Percentiles rank a stretch among this genome's conserved stretches.
phyloP scores from a whole-genome alignment of 53 echinoderm and acorn worm genomes.

The Paelopatides confundens region DNA sequence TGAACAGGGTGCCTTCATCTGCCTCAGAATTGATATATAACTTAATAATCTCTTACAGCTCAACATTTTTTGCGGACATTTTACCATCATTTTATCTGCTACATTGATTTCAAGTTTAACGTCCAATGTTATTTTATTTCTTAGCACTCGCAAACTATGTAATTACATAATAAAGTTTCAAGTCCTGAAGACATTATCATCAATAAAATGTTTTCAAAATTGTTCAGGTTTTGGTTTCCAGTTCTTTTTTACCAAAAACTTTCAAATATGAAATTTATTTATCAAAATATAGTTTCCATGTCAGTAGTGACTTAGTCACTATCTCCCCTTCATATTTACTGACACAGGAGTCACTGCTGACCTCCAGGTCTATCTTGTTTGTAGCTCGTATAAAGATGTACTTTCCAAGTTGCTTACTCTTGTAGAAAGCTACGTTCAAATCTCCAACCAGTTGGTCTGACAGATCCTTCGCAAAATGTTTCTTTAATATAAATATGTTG shows the following conservation, averaged over 20 bases:
- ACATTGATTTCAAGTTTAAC: too few species aligned
- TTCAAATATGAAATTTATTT: neutral
- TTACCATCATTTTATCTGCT: too few species aligned
- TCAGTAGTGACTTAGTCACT: neutral
- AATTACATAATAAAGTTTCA: too few species aligned
- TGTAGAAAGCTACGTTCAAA: neutral
- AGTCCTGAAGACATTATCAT: too few species aligned
- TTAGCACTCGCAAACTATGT: too few species aligned
- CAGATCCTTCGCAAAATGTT: conserved; percentile 2
- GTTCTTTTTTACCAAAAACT: neutral
- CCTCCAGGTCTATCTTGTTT: neutral
- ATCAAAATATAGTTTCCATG: neutral
- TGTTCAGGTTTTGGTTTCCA: too few species aligned
- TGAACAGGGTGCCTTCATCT: too few species aligned
- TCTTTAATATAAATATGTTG: conserved; percentile 5
- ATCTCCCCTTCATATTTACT: neutral
- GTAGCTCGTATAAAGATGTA: neutral
- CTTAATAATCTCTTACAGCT: too few species aligned
- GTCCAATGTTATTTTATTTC: too few species aligned
- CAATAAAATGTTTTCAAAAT: too few species aligned
- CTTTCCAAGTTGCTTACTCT: neutral
- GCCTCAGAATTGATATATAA: too few species aligned
- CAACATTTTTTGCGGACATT: too few species aligned
- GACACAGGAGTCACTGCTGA: neutral
- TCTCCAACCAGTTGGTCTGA: neutral